Evolutionary conservation across 2,113 vertebrate species (phyloP).

Genomic region (Puffinus mauretanicus): DNA sequence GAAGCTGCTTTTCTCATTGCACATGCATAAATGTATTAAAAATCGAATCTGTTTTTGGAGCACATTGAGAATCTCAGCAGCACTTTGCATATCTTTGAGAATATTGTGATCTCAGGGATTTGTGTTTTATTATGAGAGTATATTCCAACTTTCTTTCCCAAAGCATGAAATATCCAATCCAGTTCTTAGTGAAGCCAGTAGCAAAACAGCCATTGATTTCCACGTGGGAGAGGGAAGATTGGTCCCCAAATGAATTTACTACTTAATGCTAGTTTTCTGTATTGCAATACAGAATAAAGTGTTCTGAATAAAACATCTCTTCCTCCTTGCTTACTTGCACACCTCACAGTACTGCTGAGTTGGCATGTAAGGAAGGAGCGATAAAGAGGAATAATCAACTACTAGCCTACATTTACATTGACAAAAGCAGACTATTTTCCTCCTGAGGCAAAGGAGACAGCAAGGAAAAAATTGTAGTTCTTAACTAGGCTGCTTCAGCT

Average conservation of each 20-base stretch:
- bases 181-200: not conserved
- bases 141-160: not conserved
- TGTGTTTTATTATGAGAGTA: not conserved
- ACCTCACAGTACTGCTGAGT: constrained; percentile 3
- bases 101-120: not conserved
- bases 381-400: constrained; percentile 25
- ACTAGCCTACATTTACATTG: not conserved
- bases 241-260: not conserved
- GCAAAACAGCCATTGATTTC: not conserved
- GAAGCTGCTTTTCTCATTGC: not conserved
- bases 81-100: not conserved
- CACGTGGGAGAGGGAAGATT: not conserved
- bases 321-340: not conserved
- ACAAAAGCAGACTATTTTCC: constrained; percentile 11
- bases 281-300: not conserved
- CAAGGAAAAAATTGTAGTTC: not conserved
- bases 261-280: not conserved
- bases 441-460: not conserved
- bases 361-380: not conserved
- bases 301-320: not conserved
- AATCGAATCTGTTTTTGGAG: not conserved
- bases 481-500: not conserved
- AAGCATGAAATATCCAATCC: not conserved
- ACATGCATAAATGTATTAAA: not conserved
- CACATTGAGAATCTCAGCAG: not conserved